Percentiles rank a stretch among this genome's conserved stretches.
phyloP scores from a whole-genome alignment of 2,797 vertebrate genomes.

The Enteromius afrohamiltoni region DNA sequence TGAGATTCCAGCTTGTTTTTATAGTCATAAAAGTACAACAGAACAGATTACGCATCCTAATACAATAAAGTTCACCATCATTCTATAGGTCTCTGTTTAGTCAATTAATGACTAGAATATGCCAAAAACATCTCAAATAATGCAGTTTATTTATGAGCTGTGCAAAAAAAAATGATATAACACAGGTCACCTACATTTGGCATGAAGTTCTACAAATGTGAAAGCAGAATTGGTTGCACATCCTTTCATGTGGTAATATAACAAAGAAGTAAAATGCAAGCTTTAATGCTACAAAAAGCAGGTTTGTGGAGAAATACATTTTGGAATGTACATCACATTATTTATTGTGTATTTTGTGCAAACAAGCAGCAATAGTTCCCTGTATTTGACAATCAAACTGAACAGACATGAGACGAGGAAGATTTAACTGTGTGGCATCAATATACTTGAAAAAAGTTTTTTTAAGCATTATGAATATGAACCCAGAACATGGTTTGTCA shows the following conservation, averaged over 20 bases:
- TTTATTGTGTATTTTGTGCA: constrained; percentile 17
- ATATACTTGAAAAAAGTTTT: background rate
- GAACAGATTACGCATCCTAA: background rate
- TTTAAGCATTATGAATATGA: background rate
- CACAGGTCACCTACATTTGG: background rate
- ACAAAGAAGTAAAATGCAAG: background rate
- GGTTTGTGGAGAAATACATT: constrained; percentile 14
- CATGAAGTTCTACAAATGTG: background rate
- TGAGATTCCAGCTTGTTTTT: background rate
- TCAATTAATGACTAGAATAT: background rate
- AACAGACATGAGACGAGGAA: background rate
- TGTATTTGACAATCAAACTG: background rate
- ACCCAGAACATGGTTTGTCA: background rate
- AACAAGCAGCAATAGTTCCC: constrained; percentile 12
- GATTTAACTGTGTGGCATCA: background rate
- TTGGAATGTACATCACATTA: constrained; percentile 5
- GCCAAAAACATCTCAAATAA: background rate
- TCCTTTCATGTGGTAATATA: background rate
- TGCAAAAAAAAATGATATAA: background rate
- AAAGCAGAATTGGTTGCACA: background rate
- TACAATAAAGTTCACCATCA: background rate
- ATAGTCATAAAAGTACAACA: background rate
- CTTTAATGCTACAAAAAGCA: constrained; percentile 21
- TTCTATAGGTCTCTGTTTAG: background rate
- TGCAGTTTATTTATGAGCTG: background rate